phyloP scores from a whole-genome alignment of 2,888 invertebrate species.

The Himalopsyche tibetana region DNA sequence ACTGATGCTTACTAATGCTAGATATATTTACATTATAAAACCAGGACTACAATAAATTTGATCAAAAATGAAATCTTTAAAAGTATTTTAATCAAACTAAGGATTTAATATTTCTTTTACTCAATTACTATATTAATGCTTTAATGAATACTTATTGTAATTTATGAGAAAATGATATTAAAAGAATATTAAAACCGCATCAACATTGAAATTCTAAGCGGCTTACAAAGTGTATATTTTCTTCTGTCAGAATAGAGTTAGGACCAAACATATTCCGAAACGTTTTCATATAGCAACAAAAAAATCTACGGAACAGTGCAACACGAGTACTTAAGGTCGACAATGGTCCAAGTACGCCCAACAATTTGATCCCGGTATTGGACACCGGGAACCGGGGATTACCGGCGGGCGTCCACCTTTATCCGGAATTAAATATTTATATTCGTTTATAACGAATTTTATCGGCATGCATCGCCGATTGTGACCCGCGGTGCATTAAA shows the following conservation, averaged over 20 bases:
- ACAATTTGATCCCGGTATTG: constrained; percentile 41
- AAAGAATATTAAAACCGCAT: no score
- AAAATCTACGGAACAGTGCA: not conserved
- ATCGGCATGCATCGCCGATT: constrained; percentile 37
- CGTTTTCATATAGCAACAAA: not conserved
- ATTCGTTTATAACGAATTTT: constrained; percentile 69
- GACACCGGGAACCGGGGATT: constrained; percentile 37
- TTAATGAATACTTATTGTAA: no score
- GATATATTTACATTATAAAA: no score
- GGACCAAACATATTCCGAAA: not conserved
- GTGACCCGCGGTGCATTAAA: constrained; percentile 2
- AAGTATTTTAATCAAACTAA: no score
- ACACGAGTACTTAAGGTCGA: not conserved
- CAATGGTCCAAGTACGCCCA: constrained; percentile 3
- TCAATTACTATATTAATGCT: no score
- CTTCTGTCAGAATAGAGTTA: not conserved
- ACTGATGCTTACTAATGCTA: no score
- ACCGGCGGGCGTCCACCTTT: constrained; percentile 36
- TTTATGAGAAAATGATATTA: no score
- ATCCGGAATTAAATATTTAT: constrained; percentile 72
- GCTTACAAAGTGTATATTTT: not conserved
- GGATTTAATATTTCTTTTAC: no score
- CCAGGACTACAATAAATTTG: no score
- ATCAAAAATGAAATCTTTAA: no score
- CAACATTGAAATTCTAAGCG: no score